Conservation (phyloP, 2,797 vertebrate genomes). For the Selene dorsalis region DNA sequence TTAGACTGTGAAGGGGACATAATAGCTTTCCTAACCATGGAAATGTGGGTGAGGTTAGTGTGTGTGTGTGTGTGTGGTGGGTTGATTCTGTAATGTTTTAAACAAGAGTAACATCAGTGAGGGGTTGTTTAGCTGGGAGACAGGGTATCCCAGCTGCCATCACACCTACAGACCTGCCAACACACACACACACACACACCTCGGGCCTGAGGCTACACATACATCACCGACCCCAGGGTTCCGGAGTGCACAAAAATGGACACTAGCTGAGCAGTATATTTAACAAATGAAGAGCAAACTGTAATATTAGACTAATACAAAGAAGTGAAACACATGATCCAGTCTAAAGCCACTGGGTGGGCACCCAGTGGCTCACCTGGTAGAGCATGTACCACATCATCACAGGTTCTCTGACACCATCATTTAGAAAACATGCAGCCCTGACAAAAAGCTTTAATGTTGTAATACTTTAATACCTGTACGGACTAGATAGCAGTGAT, state of each 20-base stretch:
- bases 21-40: constrained; percentile 9
- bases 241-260: background rate
- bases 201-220: background rate
- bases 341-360: background rate
- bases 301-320: too few relatives aligned
- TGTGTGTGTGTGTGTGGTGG: background rate
- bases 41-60: background rate
- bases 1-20: constrained; percentile 18
- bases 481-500: too few relatives aligned
- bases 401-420: too few relatives aligned
- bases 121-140: background rate
- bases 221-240: background rate
- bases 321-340: background rate
- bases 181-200: background rate
- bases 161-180: background rate
- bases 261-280: background rate
- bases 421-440: too few relatives aligned
- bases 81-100: background rate
- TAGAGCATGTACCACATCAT: too few relatives aligned
- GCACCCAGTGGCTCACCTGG: too few relatives aligned
- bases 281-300: too few relatives aligned
- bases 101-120: background rate
- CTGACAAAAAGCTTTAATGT: too few relatives aligned
- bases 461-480: too few relatives aligned
- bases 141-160: background rate